Percentiles rank a stretch among this genome's conserved stretches.
Conservation (phyloP, 1,140 invertebrate species). For the Rhynchophorus ferrugineus region DNA sequence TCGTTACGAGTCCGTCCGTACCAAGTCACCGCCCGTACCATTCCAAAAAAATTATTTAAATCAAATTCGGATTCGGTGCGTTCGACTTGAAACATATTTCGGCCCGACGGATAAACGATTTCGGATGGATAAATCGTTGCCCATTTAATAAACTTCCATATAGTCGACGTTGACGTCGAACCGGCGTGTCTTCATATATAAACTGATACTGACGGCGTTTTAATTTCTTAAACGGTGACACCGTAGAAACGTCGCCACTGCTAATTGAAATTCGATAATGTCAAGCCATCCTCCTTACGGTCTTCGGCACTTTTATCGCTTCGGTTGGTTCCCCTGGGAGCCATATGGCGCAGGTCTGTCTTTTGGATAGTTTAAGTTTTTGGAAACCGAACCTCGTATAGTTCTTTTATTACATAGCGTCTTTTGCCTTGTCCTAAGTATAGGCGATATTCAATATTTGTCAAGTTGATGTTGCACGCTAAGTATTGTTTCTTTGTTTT, state of each 20-base stretch:
- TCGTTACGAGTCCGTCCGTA: neutral
- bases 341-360: neutral
- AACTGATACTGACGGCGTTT: neutral
- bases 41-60: neutral
- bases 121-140: too few species aligned
- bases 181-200: neutral
- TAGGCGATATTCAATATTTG: too few species aligned
- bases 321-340: neutral
- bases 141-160: neutral
- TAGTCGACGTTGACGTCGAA: neutral
- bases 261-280: constrained; percentile 2
- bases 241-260: neutral
- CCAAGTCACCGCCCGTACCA: neutral
- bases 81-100: neutral
- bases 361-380: neutral
- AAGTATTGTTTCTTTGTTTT: too few species aligned
- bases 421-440: too few species aligned
- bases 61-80: neutral
- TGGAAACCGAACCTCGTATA: too few species aligned
- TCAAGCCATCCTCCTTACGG: neutral
- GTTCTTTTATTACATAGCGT: too few species aligned
- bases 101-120: neutral
- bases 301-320: neutral
- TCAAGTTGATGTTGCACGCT: too few species aligned
- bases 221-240: constrained; percentile 1